Conservation (phyloP, 2,888 invertebrate species). For the Brachyptera putata region DNA sequence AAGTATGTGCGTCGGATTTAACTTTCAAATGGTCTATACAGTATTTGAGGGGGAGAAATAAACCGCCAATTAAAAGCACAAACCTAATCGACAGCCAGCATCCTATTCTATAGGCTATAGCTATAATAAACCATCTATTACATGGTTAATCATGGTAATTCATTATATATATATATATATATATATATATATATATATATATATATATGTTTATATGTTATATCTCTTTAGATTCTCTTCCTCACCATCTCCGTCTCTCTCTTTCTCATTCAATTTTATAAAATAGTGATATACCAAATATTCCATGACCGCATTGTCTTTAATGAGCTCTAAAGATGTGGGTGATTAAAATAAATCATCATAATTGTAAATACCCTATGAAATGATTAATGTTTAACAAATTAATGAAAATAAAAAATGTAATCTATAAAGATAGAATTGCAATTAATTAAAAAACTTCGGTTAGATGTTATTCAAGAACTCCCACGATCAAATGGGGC, state of each 20-base stretch:
- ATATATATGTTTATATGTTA: no score
- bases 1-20: slow-evolving; percentile 26
- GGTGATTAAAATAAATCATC: slow-evolving; percentile 9
- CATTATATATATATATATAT: no score
- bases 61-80: slow-evolving; percentile 26
- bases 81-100: neutral
- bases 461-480: neutral
- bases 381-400: neutral
- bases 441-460: neutral
- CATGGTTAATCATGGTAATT: no score
- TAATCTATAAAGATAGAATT: neutral
- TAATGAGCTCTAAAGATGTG: slow-evolving; percentile 15
- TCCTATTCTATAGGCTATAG: neutral
- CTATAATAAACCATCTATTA: no score
- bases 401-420: neutral
- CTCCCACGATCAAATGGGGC: no score
- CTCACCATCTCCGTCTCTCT: no score
- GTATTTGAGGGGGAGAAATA: slow-evolving; percentile 20
- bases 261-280: no score
- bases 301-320: neutral
- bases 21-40: no score
- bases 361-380: no score
- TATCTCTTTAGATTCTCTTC: no score
- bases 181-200: no score
- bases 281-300: no score